Evolutionary conservation across 2,888 invertebrate species (phyloP), one percentile per base, ranked within the genome.

Genomic region (Dascillus cervinus): DNA sequence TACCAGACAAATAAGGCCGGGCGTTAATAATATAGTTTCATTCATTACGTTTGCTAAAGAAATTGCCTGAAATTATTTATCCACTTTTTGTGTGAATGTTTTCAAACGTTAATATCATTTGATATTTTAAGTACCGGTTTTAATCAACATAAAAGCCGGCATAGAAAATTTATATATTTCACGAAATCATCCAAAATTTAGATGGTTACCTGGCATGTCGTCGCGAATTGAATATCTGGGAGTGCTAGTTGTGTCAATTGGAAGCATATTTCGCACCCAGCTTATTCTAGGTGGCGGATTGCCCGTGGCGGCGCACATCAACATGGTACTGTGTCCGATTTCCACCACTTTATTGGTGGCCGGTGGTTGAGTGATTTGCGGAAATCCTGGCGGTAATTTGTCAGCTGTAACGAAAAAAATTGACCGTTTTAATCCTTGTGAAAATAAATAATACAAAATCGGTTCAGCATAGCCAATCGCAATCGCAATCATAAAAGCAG

Each of bases 321-420:
- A 77, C 12, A 88, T 77, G 8, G 94, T 86, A 23, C 82, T 88
- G 66, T 91, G 88, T 10, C 92, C 94, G 46, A 90, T 91, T 69
- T 98, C 97, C 29, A 96, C 95, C 30, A 94, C 95, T 70, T 92
- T 89, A 41, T 91, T 89, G 34, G 91, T 84, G 39, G 79, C 79
- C 1, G 96, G 94, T 22, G 88, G 83, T 52, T 86, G 82, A 19
- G 82, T 80, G 58, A 91, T 86, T 60, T 77, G 75, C 25, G 97
- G 97, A 67, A 96, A 98, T 15, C 96, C 97, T 25, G 74, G 72
- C 1, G 97, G 96, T 41, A 90, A 73, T 66, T 87, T 85, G 57
- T 87, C 88, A 49, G 79, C 92, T 82, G 73, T 26, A 70, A 71
- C 43, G n/a, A n/a, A n/a, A n/a, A n/a, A n/a, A n/a, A n/a, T n/a